Evolutionary conservation across 2,113 vertebrate species (phyloP).

Genomic region (Symphodus melops): DNA sequence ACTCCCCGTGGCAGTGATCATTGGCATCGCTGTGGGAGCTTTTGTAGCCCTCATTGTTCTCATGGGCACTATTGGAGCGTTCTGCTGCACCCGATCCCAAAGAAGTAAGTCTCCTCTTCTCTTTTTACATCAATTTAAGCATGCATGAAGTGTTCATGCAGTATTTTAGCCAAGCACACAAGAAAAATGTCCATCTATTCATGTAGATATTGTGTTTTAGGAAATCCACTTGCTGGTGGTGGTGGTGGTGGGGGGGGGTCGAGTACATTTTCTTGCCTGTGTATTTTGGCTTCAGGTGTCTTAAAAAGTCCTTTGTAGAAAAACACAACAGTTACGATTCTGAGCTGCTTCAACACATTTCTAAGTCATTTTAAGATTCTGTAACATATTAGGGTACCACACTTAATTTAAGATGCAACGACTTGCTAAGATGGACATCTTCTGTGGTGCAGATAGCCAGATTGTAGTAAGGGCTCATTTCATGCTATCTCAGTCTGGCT

Average conservation of each 20-base stretch:
- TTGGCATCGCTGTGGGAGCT: constrained; percentile 96
- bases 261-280: background rate
- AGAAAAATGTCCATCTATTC: constrained; percentile 66
- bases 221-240: background rate
- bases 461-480: constrained; percentile 73
- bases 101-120: constrained; percentile 89
- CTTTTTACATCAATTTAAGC: constrained; percentile 14
- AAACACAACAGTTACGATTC: background rate
- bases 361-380: background rate
- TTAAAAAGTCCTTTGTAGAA: background rate
- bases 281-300: background rate
- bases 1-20: constrained; percentile 96
- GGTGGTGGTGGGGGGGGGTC: background rate
- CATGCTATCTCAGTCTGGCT: constrained; percentile 73
- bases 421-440: constrained; percentile 65
- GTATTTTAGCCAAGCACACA: constrained; percentile 41
- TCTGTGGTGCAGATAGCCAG: constrained; percentile 59
- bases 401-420: constrained; percentile 20
- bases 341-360: constrained; percentile 3
- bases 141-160: constrained; percentile 58
- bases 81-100: constrained; percentile 97
- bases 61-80: constrained; percentile 96
- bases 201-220: constrained; percentile 9
- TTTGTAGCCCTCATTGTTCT: constrained; percentile 96
- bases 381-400: constrained; percentile 1